phyloP scores from a whole-genome alignment of 2,797 vertebrate species.

The Myotis daubentonii region DNA sequence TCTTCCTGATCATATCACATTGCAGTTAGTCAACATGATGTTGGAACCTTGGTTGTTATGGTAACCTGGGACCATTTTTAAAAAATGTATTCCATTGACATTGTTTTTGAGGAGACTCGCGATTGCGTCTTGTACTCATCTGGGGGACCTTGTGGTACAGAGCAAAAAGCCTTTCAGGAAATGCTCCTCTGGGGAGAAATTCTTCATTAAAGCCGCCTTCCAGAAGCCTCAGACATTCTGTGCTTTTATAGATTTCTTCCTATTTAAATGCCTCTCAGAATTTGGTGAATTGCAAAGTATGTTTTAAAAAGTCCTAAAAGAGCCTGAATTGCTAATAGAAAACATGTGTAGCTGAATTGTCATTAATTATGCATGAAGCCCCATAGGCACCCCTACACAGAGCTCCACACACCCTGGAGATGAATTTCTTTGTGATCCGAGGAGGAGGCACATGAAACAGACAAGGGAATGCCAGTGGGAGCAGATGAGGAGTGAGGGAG shows the following conservation, averaged over 20 bases:
- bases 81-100: conserved; percentile 64
- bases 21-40: conserved; percentile 77
- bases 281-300: conserved; percentile 73
- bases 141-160: conserved; percentile 68
- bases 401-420: not conserved
- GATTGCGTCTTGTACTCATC: conserved; percentile 70
- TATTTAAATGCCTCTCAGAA: conserved; percentile 75
- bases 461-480: not conserved
- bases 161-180: conserved; percentile 66
- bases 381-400: not conserved
- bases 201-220: conserved; percentile 67
- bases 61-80: conserved; percentile 72
- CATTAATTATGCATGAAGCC: conserved; percentile 76
- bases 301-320: conserved; percentile 75
- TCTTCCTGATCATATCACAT: conserved; percentile 81
- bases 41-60: conserved; percentile 85
- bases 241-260: conserved; percentile 76
- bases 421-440: conserved; percentile 4
- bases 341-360: conserved; percentile 69
- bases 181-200: conserved; percentile 65
- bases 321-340: conserved; percentile 75
- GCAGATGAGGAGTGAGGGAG: not conserved
- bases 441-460: not conserved
- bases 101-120: conserved; percentile 57
- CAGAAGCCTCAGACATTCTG: conserved; percentile 57